A percentile compares a stretch with the other conserved stretches of the same genome.
phyloP scores from a whole-genome alignment of 2,113 vertebrate genomes.

The Symphodus melops region DNA sequence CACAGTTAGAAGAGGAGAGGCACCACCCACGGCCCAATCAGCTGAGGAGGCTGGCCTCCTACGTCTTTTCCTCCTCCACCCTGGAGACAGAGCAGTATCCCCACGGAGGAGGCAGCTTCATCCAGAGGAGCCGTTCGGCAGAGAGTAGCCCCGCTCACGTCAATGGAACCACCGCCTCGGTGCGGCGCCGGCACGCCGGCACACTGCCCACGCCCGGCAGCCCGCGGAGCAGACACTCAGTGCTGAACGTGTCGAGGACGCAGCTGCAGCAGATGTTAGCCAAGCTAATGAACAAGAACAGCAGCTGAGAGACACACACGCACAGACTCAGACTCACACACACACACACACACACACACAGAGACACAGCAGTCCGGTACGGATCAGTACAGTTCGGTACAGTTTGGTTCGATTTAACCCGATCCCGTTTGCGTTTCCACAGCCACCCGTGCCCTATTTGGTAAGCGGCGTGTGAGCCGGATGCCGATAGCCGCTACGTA shows the following conservation, averaged over 20 bases:
- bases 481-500: too few species aligned
- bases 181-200: constrained; percentile 70
- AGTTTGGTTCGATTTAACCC: too few species aligned
- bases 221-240: constrained; percentile 94
- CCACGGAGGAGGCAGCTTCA: constrained; percentile 89
- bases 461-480: too few species aligned
- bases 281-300: constrained; percentile 96
- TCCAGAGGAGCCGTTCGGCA: constrained; percentile 98
- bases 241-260: constrained; percentile 92
- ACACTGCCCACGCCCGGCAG: constrained; percentile 83
- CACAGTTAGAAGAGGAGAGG: constrained; percentile 95
- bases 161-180: constrained; percentile 73
- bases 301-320: constrained; percentile 78
- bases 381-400: too few species aligned
- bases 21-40: constrained; percentile 95
- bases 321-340: too few species aligned
- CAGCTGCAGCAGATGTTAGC: constrained; percentile 98
- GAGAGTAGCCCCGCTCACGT: constrained; percentile 97
- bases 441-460: too few species aligned
- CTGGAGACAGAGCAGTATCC: constrained; percentile 98
- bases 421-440: too few species aligned
- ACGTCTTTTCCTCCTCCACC: constrained; percentile 98
- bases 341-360: too few species aligned
- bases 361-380: too few species aligned
- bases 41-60: constrained; percentile 98